phyloP scores from a whole-genome alignment of 1,140 invertebrate species.

The Orchesella cincta region DNA sequence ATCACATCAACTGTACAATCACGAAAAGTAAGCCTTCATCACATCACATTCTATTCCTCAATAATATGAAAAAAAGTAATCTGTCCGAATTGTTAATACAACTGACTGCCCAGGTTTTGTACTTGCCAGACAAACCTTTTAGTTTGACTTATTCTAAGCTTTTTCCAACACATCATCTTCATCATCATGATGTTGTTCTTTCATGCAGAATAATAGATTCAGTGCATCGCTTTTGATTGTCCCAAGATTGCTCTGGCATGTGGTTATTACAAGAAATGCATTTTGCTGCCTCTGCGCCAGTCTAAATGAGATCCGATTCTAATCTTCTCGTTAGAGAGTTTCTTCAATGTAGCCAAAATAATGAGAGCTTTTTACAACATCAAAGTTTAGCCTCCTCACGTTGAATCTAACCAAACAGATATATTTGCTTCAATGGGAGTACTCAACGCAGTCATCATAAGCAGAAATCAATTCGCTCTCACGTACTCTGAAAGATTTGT shows the following conservation, averaged over 20 bases:
- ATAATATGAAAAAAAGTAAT: not conserved
- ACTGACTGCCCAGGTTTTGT: not conserved
- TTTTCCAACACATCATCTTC: no score
- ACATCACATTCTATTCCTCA: not conserved
- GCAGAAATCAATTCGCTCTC: not conserved
- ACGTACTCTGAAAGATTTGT: not conserved
- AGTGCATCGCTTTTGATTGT: no score
- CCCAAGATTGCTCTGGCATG: not conserved
- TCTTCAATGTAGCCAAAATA: not conserved
- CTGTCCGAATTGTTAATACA: not conserved
- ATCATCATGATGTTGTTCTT: no score
- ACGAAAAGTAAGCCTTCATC: not conserved
- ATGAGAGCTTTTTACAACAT: not conserved
- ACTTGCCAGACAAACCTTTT: not conserved
- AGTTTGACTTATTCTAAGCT: not conserved
- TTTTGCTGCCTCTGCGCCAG: not conserved
- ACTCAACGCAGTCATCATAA: not conserved
- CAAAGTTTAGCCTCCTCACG: not conserved
- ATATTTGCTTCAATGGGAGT: not conserved
- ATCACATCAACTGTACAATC: no score
- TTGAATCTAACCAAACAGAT: not conserved
- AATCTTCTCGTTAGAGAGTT: not conserved
- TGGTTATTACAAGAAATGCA: not conserved
- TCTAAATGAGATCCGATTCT: not conserved
- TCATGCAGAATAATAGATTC: not conserved